A percentile compares a stretch with the other conserved stretches of the same genome.
Evolutionary conservation across 2,888 invertebrate genomes (phyloP).

Genomic region (Cryptocephalus primarius): DNA sequence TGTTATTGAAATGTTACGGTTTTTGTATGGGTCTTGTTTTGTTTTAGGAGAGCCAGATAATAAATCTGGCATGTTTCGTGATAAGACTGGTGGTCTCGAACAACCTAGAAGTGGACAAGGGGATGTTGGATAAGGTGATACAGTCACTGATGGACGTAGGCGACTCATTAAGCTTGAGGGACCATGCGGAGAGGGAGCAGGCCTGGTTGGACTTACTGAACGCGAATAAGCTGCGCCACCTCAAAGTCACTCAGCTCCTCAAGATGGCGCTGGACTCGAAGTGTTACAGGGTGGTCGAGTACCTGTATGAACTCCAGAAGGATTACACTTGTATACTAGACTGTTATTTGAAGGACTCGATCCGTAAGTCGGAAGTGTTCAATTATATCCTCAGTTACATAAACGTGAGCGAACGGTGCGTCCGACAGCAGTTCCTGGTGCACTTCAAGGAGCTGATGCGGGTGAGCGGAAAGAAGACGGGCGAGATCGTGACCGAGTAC

Average conservation of each 20-base stretch:
- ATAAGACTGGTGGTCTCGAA: slow-evolving; percentile 30
- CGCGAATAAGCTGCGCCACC: slow-evolving; percentile 48
- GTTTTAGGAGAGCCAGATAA: slow-evolving; percentile 43
- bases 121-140: slow-evolving; percentile 48
- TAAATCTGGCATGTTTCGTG: slow-evolving; percentile 33
- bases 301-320: slow-evolving; percentile 49
- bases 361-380: slow-evolving; percentile 51
- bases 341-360: slow-evolving; percentile 55
- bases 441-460: slow-evolving; percentile 43
- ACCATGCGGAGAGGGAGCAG: slow-evolving; percentile 60
- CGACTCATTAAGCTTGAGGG: slow-evolving; percentile 31
- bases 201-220: slow-evolving; percentile 59
- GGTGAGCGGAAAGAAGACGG: slow-evolving; percentile 51
- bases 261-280: slow-evolving; percentile 51
- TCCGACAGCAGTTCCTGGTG: slow-evolving; percentile 37
- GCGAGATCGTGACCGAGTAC: slow-evolving; percentile 49
- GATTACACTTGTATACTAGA: slow-evolving; percentile 53
- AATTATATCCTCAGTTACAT: slow-evolving; percentile 43
- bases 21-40: too few species aligned
- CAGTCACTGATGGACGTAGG: slow-evolving; percentile 33
- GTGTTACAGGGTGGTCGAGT: slow-evolving; percentile 62
- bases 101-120: slow-evolving; percentile 30
- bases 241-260: slow-evolving; percentile 48
- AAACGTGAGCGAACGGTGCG: slow-evolving; percentile 32
- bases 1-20: too few species aligned